A percentile compares a stretch with the other conserved stretches of the same genome.
Evolutionary conservation across 2,888 invertebrate genomes (phyloP).

Genomic region (Stenodema calcarata): DNA sequence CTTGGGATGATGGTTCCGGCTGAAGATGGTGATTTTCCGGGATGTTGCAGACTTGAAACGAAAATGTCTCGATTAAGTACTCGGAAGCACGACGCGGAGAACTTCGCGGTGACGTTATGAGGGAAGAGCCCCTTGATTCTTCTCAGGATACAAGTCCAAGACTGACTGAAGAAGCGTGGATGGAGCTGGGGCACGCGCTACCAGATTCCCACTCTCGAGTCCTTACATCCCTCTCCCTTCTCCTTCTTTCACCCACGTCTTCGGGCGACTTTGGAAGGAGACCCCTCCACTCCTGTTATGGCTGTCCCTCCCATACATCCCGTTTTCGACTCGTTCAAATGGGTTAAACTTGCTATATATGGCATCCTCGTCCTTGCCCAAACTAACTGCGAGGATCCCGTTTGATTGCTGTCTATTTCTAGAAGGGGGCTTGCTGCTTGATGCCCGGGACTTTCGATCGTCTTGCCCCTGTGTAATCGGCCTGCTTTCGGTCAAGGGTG

Average conservation of each 20-base stretch:
- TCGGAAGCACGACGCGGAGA: not conserved
- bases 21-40: not conserved
- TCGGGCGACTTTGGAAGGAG: not conserved
- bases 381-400: slow-evolving; percentile 24
- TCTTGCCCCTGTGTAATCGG: not conserved
- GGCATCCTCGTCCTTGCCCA: slow-evolving; percentile 45
- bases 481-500: not conserved
- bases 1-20: not conserved
- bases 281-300: slow-evolving; percentile 17
- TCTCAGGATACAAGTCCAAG: not conserved
- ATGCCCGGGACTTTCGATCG: not conserved
- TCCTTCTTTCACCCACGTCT: slow-evolving; percentile 37
- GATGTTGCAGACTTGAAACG: not conserved
- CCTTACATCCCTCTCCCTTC: not conserved
- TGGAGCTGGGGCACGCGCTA: slow-evolving; percentile 41
- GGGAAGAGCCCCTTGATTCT: not conserved
- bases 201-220: slow-evolving; percentile 42
- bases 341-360: slow-evolving; percentile 39
- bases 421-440: not conserved
- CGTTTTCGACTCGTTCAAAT: slow-evolving; percentile 48
- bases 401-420: slow-evolving; percentile 34
- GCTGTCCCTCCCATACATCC: slow-evolving; percentile 48
- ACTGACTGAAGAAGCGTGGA: slow-evolving; percentile 38
- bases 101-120: not conserved
- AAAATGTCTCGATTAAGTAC: not conserved